phyloP scores from a whole-genome alignment of 2,888 invertebrate genomes.

The Hirtodrosophila cameraria region DNA sequence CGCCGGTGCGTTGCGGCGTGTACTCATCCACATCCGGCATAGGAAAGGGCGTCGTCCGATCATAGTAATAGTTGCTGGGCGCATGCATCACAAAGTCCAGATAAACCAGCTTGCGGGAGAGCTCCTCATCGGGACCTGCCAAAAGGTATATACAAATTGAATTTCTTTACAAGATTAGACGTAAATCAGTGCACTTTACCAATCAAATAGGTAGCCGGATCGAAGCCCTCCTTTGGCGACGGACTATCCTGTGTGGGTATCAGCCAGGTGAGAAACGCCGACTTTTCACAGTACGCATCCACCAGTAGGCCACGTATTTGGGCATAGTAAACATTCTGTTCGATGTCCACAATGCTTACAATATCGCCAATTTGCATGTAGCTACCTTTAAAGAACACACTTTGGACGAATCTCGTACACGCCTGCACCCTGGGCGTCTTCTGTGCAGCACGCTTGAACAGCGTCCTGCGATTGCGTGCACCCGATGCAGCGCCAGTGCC shows the following conservation, averaged over 20 bases:
- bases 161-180: too few relatives aligned
- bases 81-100: conserved; percentile 97
- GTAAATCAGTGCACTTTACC: conserved; percentile 85
- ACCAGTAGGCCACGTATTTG: conserved; percentile 95
- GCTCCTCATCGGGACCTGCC: conserved; percentile 93
- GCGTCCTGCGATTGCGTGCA: conserved; percentile 88
- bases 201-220: conserved; percentile 94
- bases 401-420: conserved; percentile 92
- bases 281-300: conserved; percentile 97
- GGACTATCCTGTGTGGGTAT: conserved; percentile 93
- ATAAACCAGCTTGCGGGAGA: conserved; percentile 92
- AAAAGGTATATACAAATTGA: neutral
- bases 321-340: conserved; percentile 92
- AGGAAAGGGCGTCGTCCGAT: conserved; percentile 91
- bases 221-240: conserved; percentile 91
- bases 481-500: conserved; percentile 82
- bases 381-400: conserved; percentile 90
- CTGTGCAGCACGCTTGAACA: conserved; percentile 91
- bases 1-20: conserved; percentile 82
- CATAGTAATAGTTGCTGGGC: conserved; percentile 94
- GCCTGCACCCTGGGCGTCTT: conserved; percentile 93
- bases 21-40: conserved; percentile 85
- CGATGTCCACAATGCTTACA: conserved; percentile 91
- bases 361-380: conserved; percentile 96
- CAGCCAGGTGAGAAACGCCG: conserved; percentile 96